These are phyloP conservation scores for Peromyscus eremicus DNA, from an alignment of 2,797 vertebrate genomes.

Conservation along the genomic window DNA sequence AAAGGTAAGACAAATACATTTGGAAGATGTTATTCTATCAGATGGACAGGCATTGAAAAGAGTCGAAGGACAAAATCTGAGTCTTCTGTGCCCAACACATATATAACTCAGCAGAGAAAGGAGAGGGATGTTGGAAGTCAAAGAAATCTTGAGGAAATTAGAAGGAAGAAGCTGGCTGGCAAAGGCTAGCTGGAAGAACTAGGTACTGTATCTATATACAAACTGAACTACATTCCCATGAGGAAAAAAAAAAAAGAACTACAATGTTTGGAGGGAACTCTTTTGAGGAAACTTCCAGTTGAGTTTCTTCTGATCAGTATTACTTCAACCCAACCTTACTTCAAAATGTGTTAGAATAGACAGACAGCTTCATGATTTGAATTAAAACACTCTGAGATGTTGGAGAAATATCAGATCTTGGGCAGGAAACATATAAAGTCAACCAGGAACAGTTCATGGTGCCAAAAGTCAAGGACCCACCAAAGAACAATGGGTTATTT, in stretches of 20 bases:
- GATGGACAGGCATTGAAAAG: background rate
- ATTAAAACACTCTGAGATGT: background rate
- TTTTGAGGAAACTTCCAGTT: background rate
- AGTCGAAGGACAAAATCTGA: background rate
- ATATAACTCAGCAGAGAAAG: background rate
- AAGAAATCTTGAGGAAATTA: slow-evolving; percentile 3
- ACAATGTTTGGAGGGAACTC: background rate
- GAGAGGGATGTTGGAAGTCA: background rate
- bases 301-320: background rate
- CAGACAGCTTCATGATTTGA: background rate
- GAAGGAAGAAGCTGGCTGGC: background rate
- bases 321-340: background rate
- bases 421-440: background rate
- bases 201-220: background rate
- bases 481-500: background rate
- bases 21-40: background rate
- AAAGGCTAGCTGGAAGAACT: background rate
- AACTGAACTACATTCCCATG: no score
- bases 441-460: background rate
- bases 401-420: background rate
- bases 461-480: background rate
- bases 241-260: background rate
- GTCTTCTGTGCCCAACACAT: background rate
- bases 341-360: background rate
- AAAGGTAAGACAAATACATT: background rate